phyloP scores from a whole-genome alignment of 1,140 invertebrate species.

The Leptinotarsa texana region DNA sequence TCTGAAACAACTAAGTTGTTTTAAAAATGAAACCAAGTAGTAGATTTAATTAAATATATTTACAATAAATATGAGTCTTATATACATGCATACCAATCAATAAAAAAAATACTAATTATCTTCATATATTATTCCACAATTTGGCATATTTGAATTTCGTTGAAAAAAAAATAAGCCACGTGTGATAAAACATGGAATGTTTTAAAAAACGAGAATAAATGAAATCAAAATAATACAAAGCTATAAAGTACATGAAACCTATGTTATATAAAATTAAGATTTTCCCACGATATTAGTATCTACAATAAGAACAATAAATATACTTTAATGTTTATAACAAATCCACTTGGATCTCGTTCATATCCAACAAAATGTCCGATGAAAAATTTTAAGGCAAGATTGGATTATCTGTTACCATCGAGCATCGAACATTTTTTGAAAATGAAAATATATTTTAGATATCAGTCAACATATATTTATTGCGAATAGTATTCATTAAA shows the following conservation, averaged over 20 bases:
- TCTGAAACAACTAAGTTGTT: no score
- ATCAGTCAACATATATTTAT: slow-evolving; percentile 26
- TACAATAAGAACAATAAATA: slow-evolving; percentile 32
- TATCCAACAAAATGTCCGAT: not conserved
- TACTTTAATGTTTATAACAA: slow-evolving; percentile 17
- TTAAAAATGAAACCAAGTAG: slow-evolving; percentile 28
- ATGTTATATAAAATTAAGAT: slow-evolving; percentile 14
- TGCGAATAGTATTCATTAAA: slow-evolving; percentile 14
- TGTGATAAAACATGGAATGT: slow-evolving; percentile 24
- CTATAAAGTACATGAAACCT: not conserved
- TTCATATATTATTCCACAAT: slow-evolving; percentile 14
- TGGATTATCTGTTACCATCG: slow-evolving; percentile 10
- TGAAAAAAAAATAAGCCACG: slow-evolving; percentile 14
- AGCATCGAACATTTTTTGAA: slow-evolving; percentile 17
- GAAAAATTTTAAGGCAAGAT: slow-evolving; percentile 37
- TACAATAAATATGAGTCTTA: slow-evolving; percentile 48
- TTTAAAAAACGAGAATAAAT: slow-evolving; percentile 21
- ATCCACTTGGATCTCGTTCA: slow-evolving; percentile 8
- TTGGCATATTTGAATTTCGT: slow-evolving; percentile 30
- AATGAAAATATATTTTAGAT: not conserved
- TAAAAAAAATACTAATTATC: slow-evolving; percentile 34
- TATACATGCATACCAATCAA: slow-evolving; percentile 39
- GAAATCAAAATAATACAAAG: slow-evolving; percentile 23
- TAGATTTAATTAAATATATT: slow-evolving; percentile 48
- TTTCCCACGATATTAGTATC: slow-evolving; percentile 19